phyloP scores from a whole-genome alignment of 1,140 invertebrate species.

The Philotrypesis tridentata region DNA sequence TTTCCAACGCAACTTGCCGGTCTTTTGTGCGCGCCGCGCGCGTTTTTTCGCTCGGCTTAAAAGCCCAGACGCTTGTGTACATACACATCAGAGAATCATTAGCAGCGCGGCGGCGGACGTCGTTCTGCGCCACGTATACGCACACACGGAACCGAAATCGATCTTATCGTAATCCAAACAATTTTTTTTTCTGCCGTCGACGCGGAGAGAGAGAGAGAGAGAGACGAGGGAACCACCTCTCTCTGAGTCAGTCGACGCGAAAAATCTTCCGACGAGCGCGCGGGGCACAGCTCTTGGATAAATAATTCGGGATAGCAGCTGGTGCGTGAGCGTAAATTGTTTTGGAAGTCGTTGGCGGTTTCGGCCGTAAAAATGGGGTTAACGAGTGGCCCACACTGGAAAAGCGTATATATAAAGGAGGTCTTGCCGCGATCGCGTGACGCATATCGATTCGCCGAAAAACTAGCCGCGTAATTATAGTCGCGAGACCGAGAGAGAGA shows the following conservation, averaged over 20 bases:
- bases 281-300: not conserved
- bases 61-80: too few relatives aligned
- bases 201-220: too few relatives aligned
- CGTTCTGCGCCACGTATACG: too few relatives aligned
- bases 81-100: too few relatives aligned
- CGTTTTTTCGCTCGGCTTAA: too few relatives aligned
- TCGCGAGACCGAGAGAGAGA: too few relatives aligned
- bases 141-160: too few relatives aligned
- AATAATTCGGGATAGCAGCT: not conserved
- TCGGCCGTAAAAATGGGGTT: conserved; percentile 4
- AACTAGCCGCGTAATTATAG: not conserved
- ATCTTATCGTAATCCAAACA: not conserved
- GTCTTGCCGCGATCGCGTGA: not conserved
- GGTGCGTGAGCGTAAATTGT: not conserved
- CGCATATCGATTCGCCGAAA: not conserved
- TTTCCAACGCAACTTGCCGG: too few relatives aligned
- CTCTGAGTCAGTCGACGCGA: not conserved
- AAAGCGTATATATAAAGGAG: not conserved
- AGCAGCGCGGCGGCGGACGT: too few relatives aligned
- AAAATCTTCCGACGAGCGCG: not conserved
- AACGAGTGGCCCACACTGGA: not conserved
- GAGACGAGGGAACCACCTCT: too few relatives aligned
- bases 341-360: not conserved
- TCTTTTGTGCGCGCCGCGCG: too few relatives aligned
- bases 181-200: not conserved